Conservation (phyloP, 2,797 vertebrate genomes). For the Spea hammondii region DNA sequence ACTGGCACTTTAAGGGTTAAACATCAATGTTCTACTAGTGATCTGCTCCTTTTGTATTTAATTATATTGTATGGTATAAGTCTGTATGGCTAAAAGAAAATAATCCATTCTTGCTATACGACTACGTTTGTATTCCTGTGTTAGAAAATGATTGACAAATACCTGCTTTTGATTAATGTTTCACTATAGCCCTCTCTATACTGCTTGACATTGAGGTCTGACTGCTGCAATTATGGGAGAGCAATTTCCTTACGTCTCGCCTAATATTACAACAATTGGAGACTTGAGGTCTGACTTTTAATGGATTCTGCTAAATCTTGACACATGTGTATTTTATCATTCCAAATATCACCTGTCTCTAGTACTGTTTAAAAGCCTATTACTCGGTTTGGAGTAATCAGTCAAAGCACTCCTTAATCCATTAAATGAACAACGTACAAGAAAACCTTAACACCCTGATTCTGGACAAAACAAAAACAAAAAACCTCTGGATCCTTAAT, state of each 20-base stretch:
- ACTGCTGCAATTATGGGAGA: conserved; percentile 35
- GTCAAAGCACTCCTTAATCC: conserved; percentile 10
- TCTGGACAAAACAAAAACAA: too few species aligned
- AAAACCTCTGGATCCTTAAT: too few species aligned
- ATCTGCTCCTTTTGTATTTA: too few species aligned
- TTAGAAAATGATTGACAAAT: conserved; percentile 35
- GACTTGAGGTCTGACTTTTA: conserved; percentile 42
- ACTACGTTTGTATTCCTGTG: not conserved
- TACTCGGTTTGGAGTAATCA: not conserved
- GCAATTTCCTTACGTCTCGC: conserved; percentile 34
- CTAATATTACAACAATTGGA: conserved; percentile 36
- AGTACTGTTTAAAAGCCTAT: conserved; percentile 16
- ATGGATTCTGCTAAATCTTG: conserved; percentile 28
- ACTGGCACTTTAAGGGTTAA: too few species aligned
- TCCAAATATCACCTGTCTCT: conserved; percentile 21
- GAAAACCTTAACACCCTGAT: not conserved
- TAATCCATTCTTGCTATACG: not conserved
- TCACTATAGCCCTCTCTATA: conserved; percentile 23
- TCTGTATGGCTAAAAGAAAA: too few species aligned
- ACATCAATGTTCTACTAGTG: too few species aligned
- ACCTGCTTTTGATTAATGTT: conserved; percentile 30
- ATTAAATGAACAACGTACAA: conserved; percentile 12
- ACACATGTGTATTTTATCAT: conserved; percentile 33
- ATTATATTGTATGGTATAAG: too few species aligned
- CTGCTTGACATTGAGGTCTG: conserved; percentile 36